Base-by-base conservation (phyloP, 2,888 invertebrate genomes). In the Rhagonycha lutea region DNA sequence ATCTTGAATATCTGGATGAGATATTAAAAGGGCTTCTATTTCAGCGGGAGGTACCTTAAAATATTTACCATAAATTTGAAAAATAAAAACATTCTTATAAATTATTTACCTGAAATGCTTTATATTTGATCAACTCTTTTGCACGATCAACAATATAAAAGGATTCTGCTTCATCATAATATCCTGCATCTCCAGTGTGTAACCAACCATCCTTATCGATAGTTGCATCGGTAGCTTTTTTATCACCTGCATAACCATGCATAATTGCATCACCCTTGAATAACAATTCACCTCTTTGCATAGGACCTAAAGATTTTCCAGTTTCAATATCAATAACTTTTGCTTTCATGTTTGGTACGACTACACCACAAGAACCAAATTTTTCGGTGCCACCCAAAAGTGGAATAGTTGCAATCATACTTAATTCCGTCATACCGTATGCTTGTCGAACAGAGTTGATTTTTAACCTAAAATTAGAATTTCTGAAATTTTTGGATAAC, bases 21-120 rank as follows among this genome's bases (percentile, higher is more conserved):
- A 88, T 61, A 91, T 85, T 23, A 93, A 84, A 65, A 92, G 81
- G 69, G 89, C 89, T 85, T 93, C 92, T 29, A 93, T 83, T 83
- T 93, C 92, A 8, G 92, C 92, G 61, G 92, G 84, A 8, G 84
- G 80, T 67, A 81, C 83, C 83, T 83, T 79, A 67, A 62, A 26
- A 29, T 29, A 60, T 18, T 28, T 14, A 47, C 12, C 0, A 7
- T 14, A 69, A 69, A 14, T 2, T 47, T 2, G 7, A 18, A 28
- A 14, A 68, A 7, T 0, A 0, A 68, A 4, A 12, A 68, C n/a
- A 28, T 10, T 0, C 7, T n/a, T n/a, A 32, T 24, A 14, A 23
- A 23, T 7, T 4, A 4, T 26, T n/a, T 26, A 65, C 63, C 63
- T 65, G 63, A 9, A 65, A 65, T n/a, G 63, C 24, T 65, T 65